These are phyloP conservation scores for Hypanus sabinus DNA, from an alignment of 2,113 vertebrate genomes.

Conservation along the genomic window DNA sequence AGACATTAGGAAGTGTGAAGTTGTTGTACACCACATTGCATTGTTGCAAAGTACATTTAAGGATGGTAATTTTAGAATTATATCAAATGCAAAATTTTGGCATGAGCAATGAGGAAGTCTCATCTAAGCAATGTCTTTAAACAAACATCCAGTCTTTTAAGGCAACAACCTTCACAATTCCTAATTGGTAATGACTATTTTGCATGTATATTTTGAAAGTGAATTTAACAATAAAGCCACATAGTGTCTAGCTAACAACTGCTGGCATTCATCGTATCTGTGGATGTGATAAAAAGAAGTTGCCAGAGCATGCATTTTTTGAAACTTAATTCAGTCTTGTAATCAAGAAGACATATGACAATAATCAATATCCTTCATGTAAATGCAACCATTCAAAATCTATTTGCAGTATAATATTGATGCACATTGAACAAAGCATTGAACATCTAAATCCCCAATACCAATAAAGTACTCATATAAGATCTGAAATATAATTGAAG, in stretches of 20 bases:
- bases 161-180: not conserved
- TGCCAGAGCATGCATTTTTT: not conserved
- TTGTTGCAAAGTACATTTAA: not conserved
- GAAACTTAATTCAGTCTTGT: not conserved
- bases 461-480: not conserved
- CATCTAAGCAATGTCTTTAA: too few species aligned
- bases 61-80: not conserved
- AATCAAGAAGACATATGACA: not conserved
- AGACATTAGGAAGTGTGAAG: too few species aligned
- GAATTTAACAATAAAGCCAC: not conserved
- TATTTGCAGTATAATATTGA: not conserved
- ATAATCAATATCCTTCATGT: constrained; percentile 9
- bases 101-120: too few species aligned
- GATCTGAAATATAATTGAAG: not conserved
- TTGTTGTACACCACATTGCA: too few species aligned
- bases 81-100: too few species aligned
- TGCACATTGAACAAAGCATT: not conserved
- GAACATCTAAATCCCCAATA: not conserved
- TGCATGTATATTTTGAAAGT: not conserved
- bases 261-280: not conserved
- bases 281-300: not conserved
- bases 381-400: constrained; percentile 17
- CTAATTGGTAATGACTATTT: not conserved
- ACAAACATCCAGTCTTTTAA: too few species aligned
- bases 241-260: too few species aligned